A percentile compares a stretch with the other conserved stretches of the same genome.
Evolutionary conservation across 2,797 vertebrate species (phyloP).

Genomic region (Taenioides sp.): DNA sequence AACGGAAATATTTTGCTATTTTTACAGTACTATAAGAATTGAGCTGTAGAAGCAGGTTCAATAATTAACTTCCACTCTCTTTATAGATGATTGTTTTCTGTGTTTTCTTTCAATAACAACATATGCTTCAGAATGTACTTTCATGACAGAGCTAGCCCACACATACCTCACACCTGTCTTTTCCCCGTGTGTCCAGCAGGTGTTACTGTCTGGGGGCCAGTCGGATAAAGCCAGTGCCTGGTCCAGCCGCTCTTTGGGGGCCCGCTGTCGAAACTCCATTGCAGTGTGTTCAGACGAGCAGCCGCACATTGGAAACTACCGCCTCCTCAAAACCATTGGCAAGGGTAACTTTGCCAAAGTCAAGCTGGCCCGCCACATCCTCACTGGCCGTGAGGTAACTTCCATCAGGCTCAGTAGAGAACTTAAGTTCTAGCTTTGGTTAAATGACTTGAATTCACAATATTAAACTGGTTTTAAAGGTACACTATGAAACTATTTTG

Average conservation of each 20-base stretch:
- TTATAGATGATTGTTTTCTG: too few relatives aligned
- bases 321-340: constrained; percentile 96
- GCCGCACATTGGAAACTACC: constrained; percentile 96
- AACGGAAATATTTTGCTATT: too few relatives aligned
- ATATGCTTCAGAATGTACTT: too few relatives aligned
- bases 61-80: too few relatives aligned
- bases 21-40: too few relatives aligned
- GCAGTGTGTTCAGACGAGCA: constrained; percentile 94
- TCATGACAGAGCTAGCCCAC: too few relatives aligned
- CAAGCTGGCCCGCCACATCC: constrained; percentile 94
- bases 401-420: neutral
- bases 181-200: constrained; percentile 78
- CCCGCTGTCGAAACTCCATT: constrained; percentile 93
- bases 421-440: too few relatives aligned
- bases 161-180: neutral
- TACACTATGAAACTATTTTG: too few relatives aligned
- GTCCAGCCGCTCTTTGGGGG: constrained; percentile 88
- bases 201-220: constrained; percentile 89
- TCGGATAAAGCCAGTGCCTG: constrained; percentile 90
- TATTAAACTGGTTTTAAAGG: too few relatives aligned
- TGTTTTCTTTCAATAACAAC: too few relatives aligned
- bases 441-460: too few relatives aligned
- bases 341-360: constrained; percentile 99
- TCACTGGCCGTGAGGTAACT: constrained; percentile 93
- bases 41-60: too few relatives aligned